phyloP scores from a whole-genome alignment of 2,113 vertebrate genomes.

The Ophiodon elongatus region DNA sequence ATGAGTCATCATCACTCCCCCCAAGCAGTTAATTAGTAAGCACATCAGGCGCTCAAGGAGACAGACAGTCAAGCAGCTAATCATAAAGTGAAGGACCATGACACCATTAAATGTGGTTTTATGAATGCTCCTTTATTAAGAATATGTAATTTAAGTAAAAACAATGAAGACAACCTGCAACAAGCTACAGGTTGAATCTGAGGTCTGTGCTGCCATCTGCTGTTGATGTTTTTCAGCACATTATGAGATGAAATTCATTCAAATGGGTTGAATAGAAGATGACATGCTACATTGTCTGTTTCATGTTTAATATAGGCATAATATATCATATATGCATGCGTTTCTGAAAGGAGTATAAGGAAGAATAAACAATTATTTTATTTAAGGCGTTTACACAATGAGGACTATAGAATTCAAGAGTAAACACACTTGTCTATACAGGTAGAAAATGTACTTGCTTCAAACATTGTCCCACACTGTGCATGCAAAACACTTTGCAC shows the following conservation, averaged over 20 bases:
- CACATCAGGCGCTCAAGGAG: constrained; percentile 33
- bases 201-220: constrained; percentile 75
- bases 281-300: background rate
- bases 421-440: background rate
- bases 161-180: background rate
- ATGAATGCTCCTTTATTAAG: constrained; percentile 30
- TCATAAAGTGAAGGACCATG: constrained; percentile 43
- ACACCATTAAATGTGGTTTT: constrained; percentile 39
- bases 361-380: background rate
- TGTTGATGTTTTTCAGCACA: constrained; percentile 31
- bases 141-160: constrained; percentile 14
- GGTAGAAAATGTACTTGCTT: background rate
- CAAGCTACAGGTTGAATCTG: background rate
- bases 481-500: background rate
- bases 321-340: background rate
- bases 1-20: constrained; percentile 56
- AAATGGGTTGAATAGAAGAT: background rate
- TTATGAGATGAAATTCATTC: background rate
- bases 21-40: constrained; percentile 34
- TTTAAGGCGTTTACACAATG: no score
- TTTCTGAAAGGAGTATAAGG: background rate
- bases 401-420: background rate
- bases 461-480: background rate
- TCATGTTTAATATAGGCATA: background rate
- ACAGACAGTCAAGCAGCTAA: constrained; percentile 41